A percentile compares a stretch with the other conserved stretches of the same genome.
Evolutionary conservation across 2,113 vertebrate species (phyloP).

Genomic region (Theristicus caerulescens): DNA sequence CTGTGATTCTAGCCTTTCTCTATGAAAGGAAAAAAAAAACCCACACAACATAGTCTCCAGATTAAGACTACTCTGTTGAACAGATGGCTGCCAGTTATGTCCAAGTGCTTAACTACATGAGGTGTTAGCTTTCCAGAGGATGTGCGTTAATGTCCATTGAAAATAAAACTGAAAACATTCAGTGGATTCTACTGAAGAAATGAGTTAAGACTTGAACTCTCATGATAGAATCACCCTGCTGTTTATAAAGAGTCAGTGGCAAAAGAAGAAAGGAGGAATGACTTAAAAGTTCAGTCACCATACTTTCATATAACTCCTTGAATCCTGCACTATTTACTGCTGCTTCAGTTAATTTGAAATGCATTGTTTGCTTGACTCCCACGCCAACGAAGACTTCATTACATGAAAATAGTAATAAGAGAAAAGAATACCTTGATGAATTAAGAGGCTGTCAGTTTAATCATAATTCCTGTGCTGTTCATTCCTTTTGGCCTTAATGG

Average conservation of each 20-base stretch:
- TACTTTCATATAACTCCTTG: not conserved
- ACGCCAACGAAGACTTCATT: not conserved
- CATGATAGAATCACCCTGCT: not conserved
- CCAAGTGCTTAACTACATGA: not conserved
- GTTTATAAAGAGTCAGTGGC: not conserved
- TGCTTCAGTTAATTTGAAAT: not conserved
- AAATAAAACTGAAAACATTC: not conserved
- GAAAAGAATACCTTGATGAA: not conserved
- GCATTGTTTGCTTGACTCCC: not conserved
- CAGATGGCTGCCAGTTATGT: not conserved
- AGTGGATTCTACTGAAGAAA: not conserved
- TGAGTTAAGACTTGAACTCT: not conserved
- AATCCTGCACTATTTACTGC: not conserved
- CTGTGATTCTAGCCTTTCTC: not conserved
- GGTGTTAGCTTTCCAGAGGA: not conserved
- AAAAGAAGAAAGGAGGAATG: not conserved
- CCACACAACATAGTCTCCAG: not conserved
- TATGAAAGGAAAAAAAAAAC: not conserved
- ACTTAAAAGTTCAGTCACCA: not conserved
- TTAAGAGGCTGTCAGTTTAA: not conserved
- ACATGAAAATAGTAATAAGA: not conserved
- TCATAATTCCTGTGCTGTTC: not conserved
- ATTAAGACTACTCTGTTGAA: not conserved
- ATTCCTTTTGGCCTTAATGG: not conserved
- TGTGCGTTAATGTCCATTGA: not conserved